Percentiles rank a stretch among this genome's conserved stretches.
These are phyloP conservation scores for Antheraea pernyi DNA, from an alignment of 1,140 invertebrate species.

Conservation along the genomic window DNA sequence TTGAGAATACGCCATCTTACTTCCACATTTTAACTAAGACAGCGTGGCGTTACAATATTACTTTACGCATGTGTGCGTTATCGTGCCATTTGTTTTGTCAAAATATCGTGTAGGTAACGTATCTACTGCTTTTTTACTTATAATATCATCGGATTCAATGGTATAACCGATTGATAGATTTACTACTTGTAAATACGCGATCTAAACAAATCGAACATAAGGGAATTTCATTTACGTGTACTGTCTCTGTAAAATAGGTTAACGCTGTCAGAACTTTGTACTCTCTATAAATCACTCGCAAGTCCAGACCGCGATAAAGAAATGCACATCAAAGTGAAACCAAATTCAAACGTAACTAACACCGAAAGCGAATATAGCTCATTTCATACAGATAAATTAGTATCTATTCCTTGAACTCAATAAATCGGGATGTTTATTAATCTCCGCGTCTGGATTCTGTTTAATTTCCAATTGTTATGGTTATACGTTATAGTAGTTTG, in stretches of 20 bases:
- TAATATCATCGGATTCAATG: too few relatives aligned
- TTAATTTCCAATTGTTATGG: constrained; percentile 23
- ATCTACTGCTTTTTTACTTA: too few relatives aligned
- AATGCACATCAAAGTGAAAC: constrained; percentile 1
- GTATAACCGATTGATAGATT: too few relatives aligned
- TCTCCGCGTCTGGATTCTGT: constrained; percentile 14
- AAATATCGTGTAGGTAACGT: too few relatives aligned
- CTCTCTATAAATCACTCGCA: background rate
- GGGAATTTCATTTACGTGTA: background rate
- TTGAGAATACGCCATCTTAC: too few relatives aligned
- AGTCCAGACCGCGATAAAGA: constrained; percentile 3
- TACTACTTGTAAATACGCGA: too few relatives aligned
- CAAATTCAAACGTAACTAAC: background rate
- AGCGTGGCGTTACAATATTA: too few relatives aligned
- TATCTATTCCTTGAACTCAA: background rate
- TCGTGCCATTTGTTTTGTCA: too few relatives aligned
- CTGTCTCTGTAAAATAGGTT: background rate
- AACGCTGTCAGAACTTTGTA: background rate
- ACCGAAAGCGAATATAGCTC: background rate
- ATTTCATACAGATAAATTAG: constrained; percentile 1
- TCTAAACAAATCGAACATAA: too few relatives aligned
- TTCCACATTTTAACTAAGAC: too few relatives aligned
- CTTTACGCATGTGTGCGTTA: too few relatives aligned
- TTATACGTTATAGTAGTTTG: constrained; percentile 4
- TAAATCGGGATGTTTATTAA: constrained; percentile 12